Conservation (phyloP, 1,140 invertebrate species). For the Artemia franciscana region DNA sequence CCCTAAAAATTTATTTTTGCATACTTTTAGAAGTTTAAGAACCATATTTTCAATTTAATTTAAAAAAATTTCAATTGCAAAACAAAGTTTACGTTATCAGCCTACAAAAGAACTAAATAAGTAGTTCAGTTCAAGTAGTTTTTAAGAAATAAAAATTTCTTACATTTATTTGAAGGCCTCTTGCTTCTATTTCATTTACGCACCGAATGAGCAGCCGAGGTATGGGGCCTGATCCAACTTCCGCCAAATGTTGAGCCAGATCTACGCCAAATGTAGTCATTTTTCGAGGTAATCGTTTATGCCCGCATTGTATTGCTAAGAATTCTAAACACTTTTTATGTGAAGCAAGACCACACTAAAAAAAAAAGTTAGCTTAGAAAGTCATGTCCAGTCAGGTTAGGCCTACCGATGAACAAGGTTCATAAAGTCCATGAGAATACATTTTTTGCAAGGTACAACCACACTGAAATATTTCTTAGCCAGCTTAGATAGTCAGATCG, state of each 20-base stretch:
- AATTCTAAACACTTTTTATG: conserved; percentile 27
- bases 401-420: neutral
- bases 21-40: too few relatives aligned
- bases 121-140: too few relatives aligned
- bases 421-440: neutral
- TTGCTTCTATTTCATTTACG: conserved; percentile 27
- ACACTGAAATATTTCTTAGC: neutral
- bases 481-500: neutral
- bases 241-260: conserved; percentile 25
- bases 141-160: too few relatives aligned
- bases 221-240: conserved; percentile 22
- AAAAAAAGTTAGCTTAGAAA: conserved; percentile 7
- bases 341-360: conserved; percentile 23
- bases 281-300: conserved; percentile 20
- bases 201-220: conserved; percentile 29
- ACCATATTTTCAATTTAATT: too few relatives aligned
- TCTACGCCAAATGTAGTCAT: conserved; percentile 32
- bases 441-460: too few relatives aligned
- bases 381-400: neutral
- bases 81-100: too few relatives aligned
- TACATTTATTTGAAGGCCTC: conserved; percentile 28
- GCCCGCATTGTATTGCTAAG: conserved; percentile 23
- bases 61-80: too few relatives aligned
- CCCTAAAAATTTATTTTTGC: too few relatives aligned
- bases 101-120: too few relatives aligned